Percentiles rank a stretch among this genome's conserved stretches.
These are phyloP conservation scores for Notolepis coatsorum DNA, from an alignment of 2,797 vertebrate species.

Conservation along the genomic window DNA sequence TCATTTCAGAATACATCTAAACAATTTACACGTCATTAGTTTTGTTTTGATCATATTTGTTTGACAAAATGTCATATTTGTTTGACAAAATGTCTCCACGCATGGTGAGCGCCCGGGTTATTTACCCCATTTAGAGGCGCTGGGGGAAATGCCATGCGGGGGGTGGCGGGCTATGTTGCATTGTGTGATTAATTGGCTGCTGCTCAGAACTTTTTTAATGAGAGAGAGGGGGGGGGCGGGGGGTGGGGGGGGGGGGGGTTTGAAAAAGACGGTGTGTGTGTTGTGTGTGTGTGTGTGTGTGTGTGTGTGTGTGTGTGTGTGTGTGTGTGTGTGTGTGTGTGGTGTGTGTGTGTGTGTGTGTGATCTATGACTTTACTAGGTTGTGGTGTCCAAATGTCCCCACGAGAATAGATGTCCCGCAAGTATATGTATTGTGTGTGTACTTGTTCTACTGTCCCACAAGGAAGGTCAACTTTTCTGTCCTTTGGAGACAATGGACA, in stretches of 20 bases:
- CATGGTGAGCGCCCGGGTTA: conserved; percentile 71
- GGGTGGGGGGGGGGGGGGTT: too few relatives aligned
- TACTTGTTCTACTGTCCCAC: too few relatives aligned
- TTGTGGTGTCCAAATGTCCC: too few relatives aligned
- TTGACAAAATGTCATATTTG: conserved; percentile 83
- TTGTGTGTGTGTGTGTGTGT: neutral
- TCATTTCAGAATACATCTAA: conserved; percentile 80
- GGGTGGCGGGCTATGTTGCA: conserved; percentile 48
- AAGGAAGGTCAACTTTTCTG: too few relatives aligned
- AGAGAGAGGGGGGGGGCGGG: conserved; percentile 8
- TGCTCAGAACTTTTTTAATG: conserved; percentile 56
- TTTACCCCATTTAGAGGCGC: conserved; percentile 78
- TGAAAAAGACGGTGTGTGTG: neutral
- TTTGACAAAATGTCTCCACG: conserved; percentile 79
- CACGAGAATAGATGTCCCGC: too few relatives aligned
- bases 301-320: neutral
- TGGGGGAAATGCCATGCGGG: conserved; percentile 49
- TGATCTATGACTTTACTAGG: too few relatives aligned
- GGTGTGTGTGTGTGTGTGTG: neutral
- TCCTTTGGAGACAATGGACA: too few relatives aligned
- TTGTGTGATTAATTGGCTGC: conserved; percentile 79
- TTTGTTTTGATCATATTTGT: conserved; percentile 87
- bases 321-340: neutral
- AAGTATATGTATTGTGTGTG: too few relatives aligned
- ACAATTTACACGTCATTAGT: conserved; percentile 87